Conservation (phyloP, 2,797 vertebrate species). For the Neoniphon sammara region DNA sequence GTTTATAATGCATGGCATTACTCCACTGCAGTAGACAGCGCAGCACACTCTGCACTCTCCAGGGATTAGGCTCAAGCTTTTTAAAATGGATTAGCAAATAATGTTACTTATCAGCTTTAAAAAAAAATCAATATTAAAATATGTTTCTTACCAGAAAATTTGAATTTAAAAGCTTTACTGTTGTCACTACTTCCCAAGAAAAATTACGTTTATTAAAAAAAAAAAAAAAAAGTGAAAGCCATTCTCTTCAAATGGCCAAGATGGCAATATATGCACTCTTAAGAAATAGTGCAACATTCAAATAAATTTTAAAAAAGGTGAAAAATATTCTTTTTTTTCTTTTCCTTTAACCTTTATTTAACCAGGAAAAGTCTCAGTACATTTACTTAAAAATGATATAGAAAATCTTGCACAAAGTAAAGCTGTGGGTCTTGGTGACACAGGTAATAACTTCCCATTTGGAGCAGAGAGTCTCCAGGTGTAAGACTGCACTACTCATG, state of each 20-base stretch:
- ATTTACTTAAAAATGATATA: conserved; percentile 24
- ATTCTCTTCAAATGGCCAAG: neutral
- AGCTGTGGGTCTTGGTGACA: conserved; percentile 74
- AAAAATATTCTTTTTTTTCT: no score
- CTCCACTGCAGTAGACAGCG: neutral
- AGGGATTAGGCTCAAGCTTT: neutral
- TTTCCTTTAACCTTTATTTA: no score
- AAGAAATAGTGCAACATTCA: neutral
- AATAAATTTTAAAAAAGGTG: conserved; percentile 4
- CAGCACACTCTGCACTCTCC: neutral
- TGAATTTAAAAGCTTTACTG: neutral
- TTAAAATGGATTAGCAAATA: neutral
- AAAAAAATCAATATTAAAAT: neutral
- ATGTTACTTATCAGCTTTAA: neutral
- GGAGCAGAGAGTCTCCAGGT: conserved; percentile 59
- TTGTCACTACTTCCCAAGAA: neutral
- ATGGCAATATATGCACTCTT: neutral
- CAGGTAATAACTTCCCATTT: conserved; percentile 73
- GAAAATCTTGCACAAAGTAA: conserved; percentile 10
- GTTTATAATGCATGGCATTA: neutral
- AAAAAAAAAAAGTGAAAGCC: neutral
- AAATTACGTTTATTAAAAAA: neutral
- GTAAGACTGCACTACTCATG: conserved; percentile 66
- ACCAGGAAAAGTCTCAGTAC: no score
- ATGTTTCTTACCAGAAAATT: neutral